Evolutionary conservation across 2,888 invertebrate genomes (phyloP).

Genomic region (Tipula vernalis): DNA sequence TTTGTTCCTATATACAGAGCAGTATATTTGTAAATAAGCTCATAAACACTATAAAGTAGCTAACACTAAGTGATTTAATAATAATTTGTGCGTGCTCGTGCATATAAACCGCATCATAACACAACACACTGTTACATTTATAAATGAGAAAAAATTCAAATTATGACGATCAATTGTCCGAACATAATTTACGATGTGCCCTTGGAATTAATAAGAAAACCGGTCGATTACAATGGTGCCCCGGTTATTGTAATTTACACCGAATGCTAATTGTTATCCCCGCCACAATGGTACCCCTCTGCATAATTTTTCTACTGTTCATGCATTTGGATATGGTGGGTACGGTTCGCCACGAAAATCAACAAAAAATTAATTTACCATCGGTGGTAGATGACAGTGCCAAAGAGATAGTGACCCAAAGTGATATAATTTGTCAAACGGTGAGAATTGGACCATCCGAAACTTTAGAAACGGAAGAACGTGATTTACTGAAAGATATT

Average conservation of each 20-base stretch:
- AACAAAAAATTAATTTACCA: neutral
- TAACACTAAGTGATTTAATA: neutral
- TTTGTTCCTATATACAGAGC: neutral
- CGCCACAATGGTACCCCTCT: slow-evolving; percentile 32
- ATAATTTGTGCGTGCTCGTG: neutral
- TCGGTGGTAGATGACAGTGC: neutral
- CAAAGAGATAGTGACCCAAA: slow-evolving; percentile 14
- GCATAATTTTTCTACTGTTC: slow-evolving; percentile 28
- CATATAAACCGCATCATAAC: neutral
- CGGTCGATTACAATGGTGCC: slow-evolving; percentile 35
- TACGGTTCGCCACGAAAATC: neutral
- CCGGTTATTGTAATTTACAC: slow-evolving; percentile 32
- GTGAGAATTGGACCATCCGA: slow-evolving; percentile 26
- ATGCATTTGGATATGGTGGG: slow-evolving; percentile 25
- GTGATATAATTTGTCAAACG: slow-evolving; percentile 25
- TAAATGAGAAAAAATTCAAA: neutral
- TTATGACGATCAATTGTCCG: neutral
- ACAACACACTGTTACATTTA: neutral
- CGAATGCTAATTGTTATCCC: slow-evolving; percentile 30
- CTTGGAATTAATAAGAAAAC: slow-evolving; percentile 32
- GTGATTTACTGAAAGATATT: slow-evolving; percentile 46
- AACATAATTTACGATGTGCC: slow-evolving; percentile 17
- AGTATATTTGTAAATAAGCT: neutral
- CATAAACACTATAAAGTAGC: neutral
- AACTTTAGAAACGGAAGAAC: slow-evolving; percentile 39